A percentile compares a stretch with the other conserved stretches of the same genome.
Evolutionary conservation across 2,888 invertebrate species (phyloP).

Genomic region (Tenthredo scrophulariae): DNA sequence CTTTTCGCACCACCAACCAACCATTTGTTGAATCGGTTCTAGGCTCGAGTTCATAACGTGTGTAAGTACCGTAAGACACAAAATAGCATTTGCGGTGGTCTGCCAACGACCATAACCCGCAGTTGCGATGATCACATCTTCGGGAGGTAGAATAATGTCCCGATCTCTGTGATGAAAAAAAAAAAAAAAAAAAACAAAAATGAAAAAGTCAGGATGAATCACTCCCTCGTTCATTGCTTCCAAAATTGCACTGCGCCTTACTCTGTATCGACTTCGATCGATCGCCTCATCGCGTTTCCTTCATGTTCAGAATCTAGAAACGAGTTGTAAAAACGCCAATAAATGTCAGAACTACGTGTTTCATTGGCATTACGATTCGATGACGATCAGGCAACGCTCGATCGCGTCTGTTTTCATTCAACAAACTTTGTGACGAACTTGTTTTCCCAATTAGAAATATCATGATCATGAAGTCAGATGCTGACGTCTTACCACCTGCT

Average conservation of each 20-base stretch:
- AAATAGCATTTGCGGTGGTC: constrained; percentile 57
- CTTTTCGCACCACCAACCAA: constrained; percentile 63
- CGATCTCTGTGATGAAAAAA: constrained; percentile 52
- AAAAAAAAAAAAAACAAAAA: too few relatives aligned
- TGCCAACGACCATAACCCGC: constrained; percentile 62
- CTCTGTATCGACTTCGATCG: constrained; percentile 19
- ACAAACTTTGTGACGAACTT: not conserved
- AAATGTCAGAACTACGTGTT: constrained; percentile 22
- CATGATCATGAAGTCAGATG: not conserved
- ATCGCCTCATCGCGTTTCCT: constrained; percentile 25
- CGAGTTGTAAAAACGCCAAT: not conserved
- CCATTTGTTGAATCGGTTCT: constrained; percentile 58
- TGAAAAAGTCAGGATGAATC: not conserved
- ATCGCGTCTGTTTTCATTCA: not conserved
- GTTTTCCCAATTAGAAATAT: not conserved
- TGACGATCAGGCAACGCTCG: not conserved
- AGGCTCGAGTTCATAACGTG: constrained; percentile 61
- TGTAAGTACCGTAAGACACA: constrained; percentile 58
- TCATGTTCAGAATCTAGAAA: not conserved
- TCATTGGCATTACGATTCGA: constrained; percentile 21
- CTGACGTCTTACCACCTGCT: not conserved
- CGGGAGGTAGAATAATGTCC: constrained; percentile 55
- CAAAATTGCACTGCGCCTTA: not conserved
- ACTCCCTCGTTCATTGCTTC: not conserved
- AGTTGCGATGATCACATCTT: constrained; percentile 59